Base-by-base conservation (phyloP, 2,113 vertebrate species). In the Pycnonotus jocosus region DNA sequence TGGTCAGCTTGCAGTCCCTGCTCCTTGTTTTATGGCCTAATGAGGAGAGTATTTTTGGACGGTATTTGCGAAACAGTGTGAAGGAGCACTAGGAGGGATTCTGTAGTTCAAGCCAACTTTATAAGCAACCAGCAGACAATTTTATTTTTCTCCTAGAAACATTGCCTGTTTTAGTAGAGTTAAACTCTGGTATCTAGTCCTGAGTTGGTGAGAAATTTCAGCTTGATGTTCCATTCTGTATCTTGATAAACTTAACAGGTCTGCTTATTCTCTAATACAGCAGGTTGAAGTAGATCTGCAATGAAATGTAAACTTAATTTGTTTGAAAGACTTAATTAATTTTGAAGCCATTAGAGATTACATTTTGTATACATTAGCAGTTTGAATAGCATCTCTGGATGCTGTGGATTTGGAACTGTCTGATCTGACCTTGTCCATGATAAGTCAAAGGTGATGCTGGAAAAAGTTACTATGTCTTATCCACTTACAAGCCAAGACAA, bases 11-110 rank as follows among this genome's bases (percentile, higher is more conserved):
- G 82, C 81, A 80, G 81, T 33, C 58, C 58, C 54, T 82, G 51
- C 51, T 64, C 18, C 78, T 86, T 86, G 44, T 40, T 84, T 86
- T 68, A 27, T 68, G 72, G 80, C 57, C 77, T 93, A 93, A 92
- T 74, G 83, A 93, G 86, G 83, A 60, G 70, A 70, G 33, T 91
- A 87, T 90, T 94, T 96, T 92, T 92, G 83, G 87, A 92, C 89
- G 44, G 28, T 40, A 44, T 84, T 94, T 93, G 51, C 3, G 11
- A 72, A 88, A 88, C 10, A 18, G 24, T 27, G 50, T 74, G 73
- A 73, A 86, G 21, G 64, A 70, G 44, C 14, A 2, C 17, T 50
- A 7, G 40, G 57, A 86, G 58, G 54, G 40, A 66, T 62, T 78
- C 56, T 62, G 62, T 48, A 53, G 20, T 57, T 88, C 35, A 17